Base-by-base conservation (phyloP, 1,140 invertebrate genomes). In the Solen grandis region DNA sequence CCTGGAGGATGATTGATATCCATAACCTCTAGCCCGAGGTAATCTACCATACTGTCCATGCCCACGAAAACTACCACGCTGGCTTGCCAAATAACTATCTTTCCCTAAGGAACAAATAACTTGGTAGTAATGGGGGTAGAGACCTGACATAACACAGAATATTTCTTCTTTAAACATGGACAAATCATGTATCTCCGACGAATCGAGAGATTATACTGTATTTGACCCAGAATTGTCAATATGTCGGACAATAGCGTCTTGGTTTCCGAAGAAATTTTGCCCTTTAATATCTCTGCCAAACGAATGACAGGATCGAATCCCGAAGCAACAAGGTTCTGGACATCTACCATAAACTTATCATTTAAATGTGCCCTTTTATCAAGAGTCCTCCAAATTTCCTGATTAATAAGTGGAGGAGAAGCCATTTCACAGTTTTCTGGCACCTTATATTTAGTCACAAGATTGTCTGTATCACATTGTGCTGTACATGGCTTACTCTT, bases 401-500 rank as follows among this genome's bases (percentile, higher is more conserved):
- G 19, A 69, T 69, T 69, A 36, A 69, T 46, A 3, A 25, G 31
- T 5, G 65, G 46, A 29, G 65, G 27, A 29, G 27, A 50, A 4
- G 22, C 3, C 27, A 27, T 8, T n/a, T 66, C 16, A 66, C 63
- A 66, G 22, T 66, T 66, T 22, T 38, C 5, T 33, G 68, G 68
- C 1, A 70, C 68, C 36, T 69, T 69, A 54, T 52, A 52, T 25
- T 27, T 52, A 2, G 22, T n/a, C 10, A 38, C 25, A 22, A 69
- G 16, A 27, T n/a, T 19, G 5, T 52, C 66, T 5, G 19, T 27
- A 14, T 5, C 41, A 52, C 66, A 69, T 16, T 16, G 46, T 2
- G 46, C 22, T 52, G 22, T 55, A 52, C 66, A 52, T 50, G 66
- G 66, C n/a, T 69, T 33, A n/a, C 41, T 50, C 36, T 52, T 69